These are phyloP conservation scores for Bufotes viridis DNA, from an alignment of 2,797 vertebrate genomes.

Conservation along the genomic window DNA sequence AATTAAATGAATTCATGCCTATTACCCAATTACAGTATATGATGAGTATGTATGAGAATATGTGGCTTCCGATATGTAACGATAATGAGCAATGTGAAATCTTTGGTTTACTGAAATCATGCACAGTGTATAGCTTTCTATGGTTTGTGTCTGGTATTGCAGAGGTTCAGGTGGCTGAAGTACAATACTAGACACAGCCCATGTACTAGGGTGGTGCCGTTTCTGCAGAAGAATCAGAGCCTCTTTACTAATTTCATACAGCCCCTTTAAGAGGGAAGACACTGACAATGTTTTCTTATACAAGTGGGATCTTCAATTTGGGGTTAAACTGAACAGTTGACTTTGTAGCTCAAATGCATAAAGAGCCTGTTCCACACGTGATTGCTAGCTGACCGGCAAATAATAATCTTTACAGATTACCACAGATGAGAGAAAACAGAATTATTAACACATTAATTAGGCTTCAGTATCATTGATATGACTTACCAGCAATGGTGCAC, in stretches of 20 bases:
- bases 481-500: constrained; percentile 50
- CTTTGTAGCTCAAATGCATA: background rate
- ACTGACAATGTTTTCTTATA: background rate
- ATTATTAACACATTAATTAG: background rate
- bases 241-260: background rate
- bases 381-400: too few relatives aligned
- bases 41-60: background rate
- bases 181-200: background rate
- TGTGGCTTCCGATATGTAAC: background rate
- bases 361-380: background rate
- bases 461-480: background rate
- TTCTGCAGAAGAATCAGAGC: background rate
- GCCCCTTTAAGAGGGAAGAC: background rate
- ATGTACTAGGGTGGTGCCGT: background rate
- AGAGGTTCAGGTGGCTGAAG: background rate
- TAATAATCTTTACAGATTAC: too few relatives aligned
- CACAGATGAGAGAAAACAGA: too few relatives aligned
- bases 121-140: background rate
- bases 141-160: background rate
- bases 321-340: background rate
- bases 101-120: background rate
- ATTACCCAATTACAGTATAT: background rate
- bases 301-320: background rate
- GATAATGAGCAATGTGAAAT: background rate
- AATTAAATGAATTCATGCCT: background rate